Evolutionary conservation across 2,113 vertebrate species (phyloP).

Genomic region (Sardina pilchardus): DNA sequence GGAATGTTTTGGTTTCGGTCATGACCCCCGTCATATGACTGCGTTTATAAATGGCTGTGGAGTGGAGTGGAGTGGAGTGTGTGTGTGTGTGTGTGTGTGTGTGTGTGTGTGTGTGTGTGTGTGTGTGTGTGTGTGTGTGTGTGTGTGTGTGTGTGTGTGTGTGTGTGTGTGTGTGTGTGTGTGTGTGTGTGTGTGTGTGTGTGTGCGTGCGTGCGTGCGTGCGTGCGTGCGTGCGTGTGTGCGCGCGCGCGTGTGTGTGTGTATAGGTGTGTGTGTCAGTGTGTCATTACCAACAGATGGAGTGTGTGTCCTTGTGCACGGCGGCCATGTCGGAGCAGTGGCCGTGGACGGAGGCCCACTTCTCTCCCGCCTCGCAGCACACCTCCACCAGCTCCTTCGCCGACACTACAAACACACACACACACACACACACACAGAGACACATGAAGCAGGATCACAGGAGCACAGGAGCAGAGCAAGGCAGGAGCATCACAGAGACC

Average conservation of each 20-base stretch:
- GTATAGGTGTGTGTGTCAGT: not conserved
- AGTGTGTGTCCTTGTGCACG: conserved; percentile 66
- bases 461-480: not conserved
- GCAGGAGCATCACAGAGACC: not conserved
- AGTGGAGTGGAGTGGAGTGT: not conserved
- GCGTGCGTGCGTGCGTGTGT: not conserved
- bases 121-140: not conserved
- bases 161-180: not conserved
- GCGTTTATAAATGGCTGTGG: not conserved
- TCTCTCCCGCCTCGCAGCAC: conserved; percentile 87
- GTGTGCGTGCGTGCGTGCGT: not conserved
- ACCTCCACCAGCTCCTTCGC: conserved; percentile 80
- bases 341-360: conserved; percentile 84
- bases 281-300: conserved; percentile 81
- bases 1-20: conserved; percentile 11
- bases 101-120: not conserved
- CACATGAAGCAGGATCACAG: conserved; percentile 25
- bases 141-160: conserved; percentile 49
- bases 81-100: not conserved
- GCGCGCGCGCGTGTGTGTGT: not conserved
- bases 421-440: conserved; percentile 36
- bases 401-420: conserved; percentile 68
- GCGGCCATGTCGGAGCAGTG: conserved; percentile 82
- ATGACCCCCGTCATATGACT: not conserved
- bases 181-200: not conserved